phyloP scores from a whole-genome alignment of 2,888 invertebrate genomes.

The Eupithecia abbreviata region DNA sequence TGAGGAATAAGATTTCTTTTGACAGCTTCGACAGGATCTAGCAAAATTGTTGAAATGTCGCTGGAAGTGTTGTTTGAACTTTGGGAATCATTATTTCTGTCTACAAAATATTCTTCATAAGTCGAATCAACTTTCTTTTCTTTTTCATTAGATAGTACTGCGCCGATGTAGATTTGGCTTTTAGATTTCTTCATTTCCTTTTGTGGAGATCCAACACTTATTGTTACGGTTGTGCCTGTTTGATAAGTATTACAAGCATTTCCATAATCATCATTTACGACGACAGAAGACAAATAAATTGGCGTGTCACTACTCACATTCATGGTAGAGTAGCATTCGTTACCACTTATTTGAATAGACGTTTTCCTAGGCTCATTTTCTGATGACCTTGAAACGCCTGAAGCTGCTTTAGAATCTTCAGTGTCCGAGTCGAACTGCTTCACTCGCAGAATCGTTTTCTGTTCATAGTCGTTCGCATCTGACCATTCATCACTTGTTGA shows the following conservation, averaged over 20 bases:
- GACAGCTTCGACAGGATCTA: conserved; percentile 90
- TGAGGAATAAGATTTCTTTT: conserved; percentile 89
- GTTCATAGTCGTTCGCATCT: conserved; percentile 77
- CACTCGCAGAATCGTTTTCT: conserved; percentile 73
- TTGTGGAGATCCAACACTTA: conserved; percentile 83
- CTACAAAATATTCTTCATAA: conserved; percentile 75
- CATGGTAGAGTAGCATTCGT: conserved; percentile 90
- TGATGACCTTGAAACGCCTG: conserved; percentile 55
- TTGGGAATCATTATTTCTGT: conserved; percentile 51
- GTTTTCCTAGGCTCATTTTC: conserved; percentile 84
- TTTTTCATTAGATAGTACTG: conserved; percentile 62
- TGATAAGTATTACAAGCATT: conserved; percentile 77
- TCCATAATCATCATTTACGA: conserved; percentile 85
- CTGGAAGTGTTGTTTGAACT: conserved; percentile 45
- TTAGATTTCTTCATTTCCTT: conserved; percentile 74
- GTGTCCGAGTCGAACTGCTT: conserved; percentile 82
- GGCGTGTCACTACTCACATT: conserved; percentile 88
- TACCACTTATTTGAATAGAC: conserved; percentile 89
- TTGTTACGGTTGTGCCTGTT: conserved; percentile 85
- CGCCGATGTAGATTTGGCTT: conserved; percentile 81
- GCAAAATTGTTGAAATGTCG: conserved; percentile 84
- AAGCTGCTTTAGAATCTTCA: conserved; percentile 57
- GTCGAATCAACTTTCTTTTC: conserved; percentile 60
- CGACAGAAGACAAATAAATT: conserved; percentile 89
- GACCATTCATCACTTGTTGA: conserved; percentile 82